Evolutionary conservation across 2,113 vertebrate genomes (phyloP), one percentile per base, ranked within the genome.

Genomic region (Clarias gariepinus): DNA sequence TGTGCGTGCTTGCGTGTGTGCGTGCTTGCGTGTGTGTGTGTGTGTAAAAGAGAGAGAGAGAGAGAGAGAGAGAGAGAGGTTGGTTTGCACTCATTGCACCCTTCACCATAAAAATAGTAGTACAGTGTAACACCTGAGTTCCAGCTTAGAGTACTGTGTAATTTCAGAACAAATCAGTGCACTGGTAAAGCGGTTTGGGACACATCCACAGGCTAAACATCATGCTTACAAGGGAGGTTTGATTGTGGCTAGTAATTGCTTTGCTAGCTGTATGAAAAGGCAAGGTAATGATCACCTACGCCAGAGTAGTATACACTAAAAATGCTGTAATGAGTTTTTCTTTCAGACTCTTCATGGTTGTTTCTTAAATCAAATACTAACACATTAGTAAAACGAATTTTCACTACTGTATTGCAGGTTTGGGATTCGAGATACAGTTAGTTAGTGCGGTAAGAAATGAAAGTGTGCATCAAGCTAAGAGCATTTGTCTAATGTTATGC

Each of bases 261-360:
- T 78, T 30, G 15, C 76, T 28, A 57, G n/a, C 25, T 30, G n/a
- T 52, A 78, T 78, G 76, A 78, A 78, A 28, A 78, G 15, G 28
- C 6, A 33, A 19, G 53, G n/a, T 79, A 57, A 79, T 79, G 30
- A 79, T 79, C 74, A 77, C 74, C 74, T 55, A 52, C 28, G 16
- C 2, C 19, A 36, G 6, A 33, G 55, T 80, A 33, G 28, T 33
- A 23, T 80, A 33, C 76, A 60, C 18, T 58, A 58, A 18, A 28
- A 58, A 11, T 79, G 53, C 53, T 79, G 23, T 77, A 16, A 77
- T 53, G 15, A 78, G 76, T 28, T 28, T 28, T 5, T 30, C 16
- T 30, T 57, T 10, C 76, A 55, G 30, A 19, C 53, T 36, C 10
- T 36, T 3, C 9, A 36, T 80, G n/a, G 7, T 18, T 79, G 53